Evolutionary conservation across 1,140 invertebrate genomes (phyloP).

Genomic region (Protaetia brevitarsis): DNA sequence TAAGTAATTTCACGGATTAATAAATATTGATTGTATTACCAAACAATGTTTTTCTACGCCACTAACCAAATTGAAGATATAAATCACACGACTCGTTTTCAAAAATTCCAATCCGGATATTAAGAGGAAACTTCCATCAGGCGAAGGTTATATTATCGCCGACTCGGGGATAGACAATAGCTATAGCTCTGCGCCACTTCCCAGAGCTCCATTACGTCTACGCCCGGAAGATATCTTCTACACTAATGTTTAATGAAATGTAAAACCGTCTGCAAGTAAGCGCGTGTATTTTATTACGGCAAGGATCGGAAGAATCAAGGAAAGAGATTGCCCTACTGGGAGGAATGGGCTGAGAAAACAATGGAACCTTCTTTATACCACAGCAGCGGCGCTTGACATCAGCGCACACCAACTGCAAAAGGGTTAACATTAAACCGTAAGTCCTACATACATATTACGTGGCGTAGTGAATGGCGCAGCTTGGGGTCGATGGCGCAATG

Average conservation of each 20-base stretch:
- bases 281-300: constrained; percentile 32
- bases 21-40: too few relatives aligned
- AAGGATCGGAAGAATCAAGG: constrained; percentile 30
- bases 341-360: constrained; percentile 27
- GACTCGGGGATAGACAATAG: constrained; percentile 1
- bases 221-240: constrained; percentile 5
- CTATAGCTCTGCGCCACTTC: background rate
- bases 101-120: background rate
- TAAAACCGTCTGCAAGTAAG: constrained; percentile 32
- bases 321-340: constrained; percentile 31
- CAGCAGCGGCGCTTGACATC: constrained; percentile 3
- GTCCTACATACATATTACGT: constrained; percentile 9
- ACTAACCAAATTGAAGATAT: too few relatives aligned
- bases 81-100: background rate
- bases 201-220: background rate
- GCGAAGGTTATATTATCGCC: background rate
- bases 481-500: background rate
- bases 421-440: constrained; percentile 10
- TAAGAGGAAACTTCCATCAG: background rate
- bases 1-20: too few relatives aligned
- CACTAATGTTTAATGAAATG: constrained; percentile 33
- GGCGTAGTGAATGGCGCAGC: background rate
- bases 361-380: constrained; percentile 28
- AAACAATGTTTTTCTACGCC: too few relatives aligned
- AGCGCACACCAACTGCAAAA: background rate